These are phyloP conservation scores for Ctenicera cuprea DNA, from an alignment of 2,888 invertebrate species.

Conservation along the genomic window DNA sequence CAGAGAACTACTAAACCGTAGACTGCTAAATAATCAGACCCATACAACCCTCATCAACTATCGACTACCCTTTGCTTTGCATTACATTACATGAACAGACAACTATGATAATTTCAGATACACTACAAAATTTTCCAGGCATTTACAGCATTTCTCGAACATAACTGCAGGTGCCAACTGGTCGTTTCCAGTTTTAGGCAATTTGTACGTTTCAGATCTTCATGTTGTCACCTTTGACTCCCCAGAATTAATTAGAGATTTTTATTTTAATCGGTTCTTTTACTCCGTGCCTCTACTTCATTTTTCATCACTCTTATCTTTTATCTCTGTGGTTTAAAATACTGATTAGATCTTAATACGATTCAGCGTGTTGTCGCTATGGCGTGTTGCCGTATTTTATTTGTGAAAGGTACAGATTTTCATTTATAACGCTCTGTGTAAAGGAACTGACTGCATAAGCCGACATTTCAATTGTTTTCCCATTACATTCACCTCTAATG, in stretches of 20 bases:
- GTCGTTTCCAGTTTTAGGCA: constrained; percentile 8
- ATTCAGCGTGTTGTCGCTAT: constrained; percentile 54
- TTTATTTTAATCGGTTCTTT: constrained; percentile 35
- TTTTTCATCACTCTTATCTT: constrained; percentile 46
- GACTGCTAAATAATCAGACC: constrained; percentile 41
- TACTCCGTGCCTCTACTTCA: constrained; percentile 20
- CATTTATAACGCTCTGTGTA: constrained; percentile 61
- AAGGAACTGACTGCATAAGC: constrained; percentile 66
- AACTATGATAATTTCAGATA: background rate
- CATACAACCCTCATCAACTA: constrained; percentile 33
- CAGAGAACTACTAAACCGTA: constrained; percentile 47
- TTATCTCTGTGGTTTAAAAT: constrained; percentile 56
- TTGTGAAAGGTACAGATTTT: constrained; percentile 63
- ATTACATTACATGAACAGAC: constrained; percentile 15
- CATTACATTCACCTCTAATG: constrained; percentile 64
- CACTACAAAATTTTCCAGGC: background rate
- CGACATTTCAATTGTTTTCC: constrained; percentile 68
- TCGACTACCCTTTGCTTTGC: constrained; percentile 24
- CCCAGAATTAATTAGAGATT: constrained; percentile 24
- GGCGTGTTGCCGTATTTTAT: constrained; percentile 57
- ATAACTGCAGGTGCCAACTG: background rate
- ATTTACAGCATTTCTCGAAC: background rate
- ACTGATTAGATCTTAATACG: constrained; percentile 60
- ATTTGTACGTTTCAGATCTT: constrained; percentile 22
- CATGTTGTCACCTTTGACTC: constrained; percentile 30